Percentiles rank a stretch among this genome's conserved stretches.
Conservation (phyloP, 2,113 vertebrate genomes). For the Chelonoidis abingdonii region DNA sequence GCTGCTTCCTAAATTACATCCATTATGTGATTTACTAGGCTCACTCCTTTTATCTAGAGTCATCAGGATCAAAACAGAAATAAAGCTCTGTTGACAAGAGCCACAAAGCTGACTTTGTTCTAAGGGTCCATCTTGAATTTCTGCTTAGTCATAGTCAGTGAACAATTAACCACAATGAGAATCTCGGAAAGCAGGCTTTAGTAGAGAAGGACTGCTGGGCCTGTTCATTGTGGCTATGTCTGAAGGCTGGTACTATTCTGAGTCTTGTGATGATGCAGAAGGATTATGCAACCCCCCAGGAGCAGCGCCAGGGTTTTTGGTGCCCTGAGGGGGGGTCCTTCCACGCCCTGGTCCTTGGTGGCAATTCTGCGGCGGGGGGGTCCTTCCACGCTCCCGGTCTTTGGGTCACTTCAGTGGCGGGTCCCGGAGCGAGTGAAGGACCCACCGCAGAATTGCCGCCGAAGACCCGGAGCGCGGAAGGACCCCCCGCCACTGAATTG, state of each 20-base stretch:
- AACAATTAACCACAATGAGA: slow-evolving; percentile 14
- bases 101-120: slow-evolving; percentile 66
- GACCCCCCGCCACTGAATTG: too few relatives aligned
- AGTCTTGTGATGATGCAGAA: background rate
- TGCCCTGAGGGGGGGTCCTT: too few relatives aligned
- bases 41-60: slow-evolving; percentile 48
- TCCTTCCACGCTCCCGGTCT: too few relatives aligned
- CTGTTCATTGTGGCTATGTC: background rate
- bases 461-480: too few relatives aligned
- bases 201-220: background rate
- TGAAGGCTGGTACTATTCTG: background rate
- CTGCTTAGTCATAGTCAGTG: slow-evolving; percentile 30
- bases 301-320: too few relatives aligned
- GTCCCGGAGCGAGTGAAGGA: too few relatives aligned
- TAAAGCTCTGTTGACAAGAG: slow-evolving; percentile 62
- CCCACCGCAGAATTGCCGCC: too few relatives aligned
- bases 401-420: too few relatives aligned
- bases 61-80: slow-evolving; percentile 48
- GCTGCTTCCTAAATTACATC: slow-evolving; percentile 43
- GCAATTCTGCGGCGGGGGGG: too few relatives aligned
- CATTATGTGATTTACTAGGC: slow-evolving; percentile 28
- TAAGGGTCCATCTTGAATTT: slow-evolving; percentile 59
- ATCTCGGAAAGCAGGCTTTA: background rate
- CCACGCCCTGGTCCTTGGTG: too few relatives aligned
- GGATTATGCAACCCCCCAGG: background rate